Percentiles rank a stretch among this genome's conserved stretches.
phyloP scores from a whole-genome alignment of 2,113 vertebrate species.

The Epinephelus lanceolatus region DNA sequence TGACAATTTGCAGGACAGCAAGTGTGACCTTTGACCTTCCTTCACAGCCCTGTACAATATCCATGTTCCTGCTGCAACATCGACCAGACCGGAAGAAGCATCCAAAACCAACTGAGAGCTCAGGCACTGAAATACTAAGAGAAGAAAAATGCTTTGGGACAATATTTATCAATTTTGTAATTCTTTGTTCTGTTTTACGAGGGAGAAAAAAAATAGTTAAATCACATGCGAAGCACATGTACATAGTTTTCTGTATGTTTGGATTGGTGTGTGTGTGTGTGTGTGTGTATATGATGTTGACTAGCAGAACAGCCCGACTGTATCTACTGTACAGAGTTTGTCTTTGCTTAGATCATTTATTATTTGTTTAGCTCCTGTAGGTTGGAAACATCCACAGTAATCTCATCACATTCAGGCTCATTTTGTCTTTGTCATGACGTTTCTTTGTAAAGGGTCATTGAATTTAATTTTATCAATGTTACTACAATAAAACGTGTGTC shows the following conservation, averaged over 20 bases:
- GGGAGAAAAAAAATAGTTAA: conserved; percentile 26
- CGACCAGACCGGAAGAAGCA: conserved; percentile 31
- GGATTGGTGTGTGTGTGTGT: conserved; percentile 64
- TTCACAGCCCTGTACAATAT: conserved; percentile 40
- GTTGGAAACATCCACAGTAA: conserved; percentile 52
- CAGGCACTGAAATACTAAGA: conserved; percentile 58
- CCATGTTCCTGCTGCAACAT: conserved; percentile 38
- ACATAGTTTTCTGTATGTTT: conserved; percentile 78
- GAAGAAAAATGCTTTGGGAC: conserved; percentile 58
- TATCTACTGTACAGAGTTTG: conserved; percentile 72
- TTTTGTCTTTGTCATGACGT: conserved; percentile 58
- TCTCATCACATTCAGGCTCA: conserved; percentile 20
- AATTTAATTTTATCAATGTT: conserved; percentile 74
- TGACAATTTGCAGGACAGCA: conserved; percentile 13
- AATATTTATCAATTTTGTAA: conserved; percentile 71
- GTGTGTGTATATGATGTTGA: conserved; percentile 64
- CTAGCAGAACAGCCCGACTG: conserved; percentile 58
- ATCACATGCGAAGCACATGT: conserved; percentile 78
- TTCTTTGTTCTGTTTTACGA: conserved; percentile 64
- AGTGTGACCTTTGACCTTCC: conserved; percentile 50
- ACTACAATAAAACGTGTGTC: conserved; percentile 76
- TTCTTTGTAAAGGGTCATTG: conserved; percentile 71
- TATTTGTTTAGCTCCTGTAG: conserved; percentile 69
- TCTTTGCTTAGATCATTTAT: conserved; percentile 59
- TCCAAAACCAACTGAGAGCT: conserved; percentile 45